Conservation (phyloP, 2,797 vertebrate species). For the Chiroxiphia lanceolata region DNA sequence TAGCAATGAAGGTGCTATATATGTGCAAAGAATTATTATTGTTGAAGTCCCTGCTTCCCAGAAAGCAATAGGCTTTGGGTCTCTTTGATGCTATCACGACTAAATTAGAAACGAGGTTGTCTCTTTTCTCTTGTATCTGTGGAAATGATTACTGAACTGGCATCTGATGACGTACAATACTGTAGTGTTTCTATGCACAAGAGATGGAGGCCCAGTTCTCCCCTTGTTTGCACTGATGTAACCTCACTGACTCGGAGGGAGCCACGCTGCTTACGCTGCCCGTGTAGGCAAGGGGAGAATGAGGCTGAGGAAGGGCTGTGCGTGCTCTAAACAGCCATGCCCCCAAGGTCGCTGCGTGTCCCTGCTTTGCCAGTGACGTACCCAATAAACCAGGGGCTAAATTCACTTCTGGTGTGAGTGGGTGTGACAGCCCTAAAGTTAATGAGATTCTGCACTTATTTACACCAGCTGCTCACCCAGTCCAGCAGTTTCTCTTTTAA, state of each 20-base stretch:
- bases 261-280: background rate
- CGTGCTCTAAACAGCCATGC: background rate
- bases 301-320: background rate
- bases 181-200: constrained; percentile 22
- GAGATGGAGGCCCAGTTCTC: background rate
- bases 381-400: background rate
- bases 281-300: background rate
- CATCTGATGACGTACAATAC: background rate
- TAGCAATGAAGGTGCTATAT: constrained; percentile 56
- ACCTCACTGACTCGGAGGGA: background rate
- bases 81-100: constrained; percentile 54
- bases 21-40: constrained; percentile 51
- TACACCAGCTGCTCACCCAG: background rate
- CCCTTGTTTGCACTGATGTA: background rate
- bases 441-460: background rate
- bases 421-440: background rate
- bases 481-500: background rate
- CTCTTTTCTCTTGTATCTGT: constrained; percentile 37
- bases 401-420: background rate
- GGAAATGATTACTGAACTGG: constrained; percentile 46
- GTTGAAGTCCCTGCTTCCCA: constrained; percentile 45
- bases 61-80: constrained; percentile 46
- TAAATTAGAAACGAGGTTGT: constrained; percentile 56
- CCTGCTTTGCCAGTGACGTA: accelerated
- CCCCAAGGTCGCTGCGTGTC: background rate